Evolutionary conservation across 2,888 invertebrate genomes (phyloP), one percentile per base, ranked within the genome.

Genomic region (Brachynemurus nebulosus): DNA sequence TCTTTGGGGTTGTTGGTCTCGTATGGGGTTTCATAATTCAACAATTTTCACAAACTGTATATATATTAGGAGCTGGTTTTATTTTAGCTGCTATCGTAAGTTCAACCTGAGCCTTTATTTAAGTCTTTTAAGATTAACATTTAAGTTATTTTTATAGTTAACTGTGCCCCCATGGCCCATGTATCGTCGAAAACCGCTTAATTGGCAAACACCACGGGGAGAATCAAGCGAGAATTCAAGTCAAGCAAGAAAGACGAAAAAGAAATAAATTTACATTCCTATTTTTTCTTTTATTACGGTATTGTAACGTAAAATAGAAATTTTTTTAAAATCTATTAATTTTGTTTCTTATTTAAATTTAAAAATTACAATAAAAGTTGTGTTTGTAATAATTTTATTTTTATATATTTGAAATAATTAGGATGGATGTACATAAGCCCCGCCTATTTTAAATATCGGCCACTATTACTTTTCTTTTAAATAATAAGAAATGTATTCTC

Each of bases 131-230:
- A 2, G 12, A 39, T 39, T 39, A 12, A 21, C 14, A 21, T 4
- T n/a, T 33, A 34, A 8, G 12, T 6, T 19, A 17, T 42, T 55
- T 55, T 57, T 59, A 4, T 54, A 80, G 80, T 63, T 92, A 36
- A 90, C 91, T 1, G 79, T 95, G 55, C 93, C 93, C 19, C 92
- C 93, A n/a, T 95, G 95, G 93, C 90, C 93, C 0, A 84, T 93
- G 76, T 95, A 90, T 59, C 75, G 92, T 49, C 77, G 78, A 50
- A 86, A 88, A 59, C 81, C 92, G 2, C 67, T 95, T 4, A 81
- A 81, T 50, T 95, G 95, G 95, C 90, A 89, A 60, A 89, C 86
- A 59, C 76, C 83, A 4, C 67, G 73, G 44, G 66, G 66, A 38
- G 68, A 70, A 47, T 34, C 30, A 16, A 51, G 51, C 7, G 57